Evolutionary conservation across 2,113 vertebrate genomes (phyloP), one percentile per base, ranked within the genome.

Genomic region (Tupaia chinensis): DNA sequence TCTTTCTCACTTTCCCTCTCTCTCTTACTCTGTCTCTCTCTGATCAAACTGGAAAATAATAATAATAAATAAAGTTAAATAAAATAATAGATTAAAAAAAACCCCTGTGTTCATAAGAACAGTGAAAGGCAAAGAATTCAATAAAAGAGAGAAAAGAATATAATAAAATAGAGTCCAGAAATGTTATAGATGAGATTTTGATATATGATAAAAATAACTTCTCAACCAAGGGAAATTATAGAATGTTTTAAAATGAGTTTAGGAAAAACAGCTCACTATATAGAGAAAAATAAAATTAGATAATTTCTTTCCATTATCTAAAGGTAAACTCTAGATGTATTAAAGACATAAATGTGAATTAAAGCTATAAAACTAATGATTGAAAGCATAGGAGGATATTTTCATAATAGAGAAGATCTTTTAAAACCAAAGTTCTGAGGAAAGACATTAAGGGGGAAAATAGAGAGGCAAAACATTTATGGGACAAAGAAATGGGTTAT

Each of bases 181-280:
- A 92, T 77, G 16, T 58, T 85, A 44, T 16, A 58, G 58, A 58
- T 29, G 15, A 56, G 5, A 66, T 27, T 34, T 76, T n/a, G 9
- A 15, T 68, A 68, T 76, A 17, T 56, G n/a, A 85, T 76, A 76
- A 76, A 66, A 12, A 61, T 56, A 84, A 77, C 44, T 68, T 84
- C 61, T 53, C n/a, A 89, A 83, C 53, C 60, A 65, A 13, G 53
- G 23, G 60, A 82, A 60, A 60, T 76, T 60, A 83, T n/a, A 68
- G 61, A 68, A 82, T 76, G 69, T 89, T 68, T 76, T 61, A 60
- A 94, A 60, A 68, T 94, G n/a, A 89, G 44, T 76, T 53, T 76
- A 61, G 53, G 53, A 19, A n/a, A 44, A 82, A 53, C 44, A 53
- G 61, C 29, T 82, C 13, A n/a, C 77, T 68, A 53, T 68, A 20